Conservation (phyloP, 2,888 invertebrate genomes). For the Sceliomorpha sp. region DNA sequence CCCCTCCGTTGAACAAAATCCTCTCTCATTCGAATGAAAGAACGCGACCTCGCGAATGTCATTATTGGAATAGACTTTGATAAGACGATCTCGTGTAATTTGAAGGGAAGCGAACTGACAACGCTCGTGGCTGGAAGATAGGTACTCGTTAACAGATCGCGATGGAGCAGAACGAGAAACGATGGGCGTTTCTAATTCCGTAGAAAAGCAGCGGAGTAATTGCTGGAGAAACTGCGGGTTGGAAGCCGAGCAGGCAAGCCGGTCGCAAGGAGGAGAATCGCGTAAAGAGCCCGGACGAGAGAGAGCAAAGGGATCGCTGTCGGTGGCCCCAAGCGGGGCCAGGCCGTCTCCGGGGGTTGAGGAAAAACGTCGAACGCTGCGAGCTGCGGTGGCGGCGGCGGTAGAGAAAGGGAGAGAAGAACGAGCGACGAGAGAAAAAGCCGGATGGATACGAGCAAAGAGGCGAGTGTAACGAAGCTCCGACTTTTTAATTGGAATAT, state of each 20-base stretch:
- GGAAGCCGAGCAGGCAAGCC: conserved; percentile 41
- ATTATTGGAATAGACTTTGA: too few relatives aligned
- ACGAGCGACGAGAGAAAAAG: conserved; percentile 47
- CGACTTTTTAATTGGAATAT: conserved; percentile 80
- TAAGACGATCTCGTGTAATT: conserved; percentile 20
- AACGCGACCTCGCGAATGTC: too few relatives aligned
- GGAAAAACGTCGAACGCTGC: too few relatives aligned
- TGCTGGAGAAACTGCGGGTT: conserved; percentile 72
- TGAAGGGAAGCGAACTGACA: conserved; percentile 23
- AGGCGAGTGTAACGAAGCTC: conserved; percentile 79
- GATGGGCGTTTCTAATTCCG: conserved; percentile 62
- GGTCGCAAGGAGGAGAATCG: conserved; percentile 59
- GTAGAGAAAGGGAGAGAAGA: conserved; percentile 43
- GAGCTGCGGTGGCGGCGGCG: too few relatives aligned
- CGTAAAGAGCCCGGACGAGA: conserved; percentile 67
- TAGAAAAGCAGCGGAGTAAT: conserved; percentile 70
- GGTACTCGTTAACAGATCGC: conserved; percentile 29
- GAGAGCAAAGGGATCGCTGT: conserved; percentile 63
- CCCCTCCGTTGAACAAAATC: too few relatives aligned
- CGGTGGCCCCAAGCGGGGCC: conserved; percentile 15
- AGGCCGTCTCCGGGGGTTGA: conserved; percentile 13
- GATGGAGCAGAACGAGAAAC: conserved; percentile 28
- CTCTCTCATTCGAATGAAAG: too few relatives aligned
- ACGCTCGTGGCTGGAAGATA: conserved; percentile 10
- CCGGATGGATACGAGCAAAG: conserved; percentile 60